These are phyloP conservation scores for Romanomermis culicivorax DNA, from an alignment of 2,888 invertebrate species.

Conservation along the genomic window DNA sequence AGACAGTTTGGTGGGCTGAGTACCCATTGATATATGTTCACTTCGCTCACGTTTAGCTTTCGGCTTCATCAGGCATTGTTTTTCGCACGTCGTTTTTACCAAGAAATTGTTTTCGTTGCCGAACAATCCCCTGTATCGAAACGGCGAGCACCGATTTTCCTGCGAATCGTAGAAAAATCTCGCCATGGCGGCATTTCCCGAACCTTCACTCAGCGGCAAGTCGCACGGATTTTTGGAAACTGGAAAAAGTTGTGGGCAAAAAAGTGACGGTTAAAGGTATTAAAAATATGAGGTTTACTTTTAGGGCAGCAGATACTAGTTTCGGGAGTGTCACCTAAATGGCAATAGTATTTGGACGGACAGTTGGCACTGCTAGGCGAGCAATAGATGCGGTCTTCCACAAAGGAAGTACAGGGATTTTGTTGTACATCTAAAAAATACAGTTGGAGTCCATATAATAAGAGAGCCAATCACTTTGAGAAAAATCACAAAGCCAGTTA, in stretches of 20 bases:
- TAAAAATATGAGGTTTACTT: no score
- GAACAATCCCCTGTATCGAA: slow-evolving; percentile 4
- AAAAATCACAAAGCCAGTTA: no score
- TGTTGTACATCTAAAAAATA: background rate
- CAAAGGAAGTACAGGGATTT: background rate
- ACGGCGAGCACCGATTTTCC: slow-evolving; percentile 2
- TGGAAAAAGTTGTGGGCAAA: background rate
- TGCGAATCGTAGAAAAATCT: slow-evolving; percentile 3
- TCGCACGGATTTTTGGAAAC: background rate
- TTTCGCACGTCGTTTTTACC: slow-evolving; percentile 1
- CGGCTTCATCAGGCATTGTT: background rate
- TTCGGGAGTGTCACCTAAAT: slow-evolving; percentile 6
- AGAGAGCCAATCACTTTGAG: no score
- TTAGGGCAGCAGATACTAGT: slow-evolving; percentile 12
- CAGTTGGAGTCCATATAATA: no score
- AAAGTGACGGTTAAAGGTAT: no score
- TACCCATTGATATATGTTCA: no score
- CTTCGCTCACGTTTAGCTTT: no score
- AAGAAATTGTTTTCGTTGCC: slow-evolving; percentile 19
- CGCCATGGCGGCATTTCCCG: background rate
- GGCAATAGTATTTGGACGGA: slow-evolving; percentile 11
- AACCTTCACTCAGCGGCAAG: background rate
- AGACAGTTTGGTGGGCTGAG: no score
- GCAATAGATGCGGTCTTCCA: background rate
- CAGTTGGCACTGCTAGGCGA: slow-evolving; percentile 3